These are phyloP conservation scores for Suillia variegata DNA, from an alignment of 2,888 invertebrate species.

Conservation along the genomic window DNA sequence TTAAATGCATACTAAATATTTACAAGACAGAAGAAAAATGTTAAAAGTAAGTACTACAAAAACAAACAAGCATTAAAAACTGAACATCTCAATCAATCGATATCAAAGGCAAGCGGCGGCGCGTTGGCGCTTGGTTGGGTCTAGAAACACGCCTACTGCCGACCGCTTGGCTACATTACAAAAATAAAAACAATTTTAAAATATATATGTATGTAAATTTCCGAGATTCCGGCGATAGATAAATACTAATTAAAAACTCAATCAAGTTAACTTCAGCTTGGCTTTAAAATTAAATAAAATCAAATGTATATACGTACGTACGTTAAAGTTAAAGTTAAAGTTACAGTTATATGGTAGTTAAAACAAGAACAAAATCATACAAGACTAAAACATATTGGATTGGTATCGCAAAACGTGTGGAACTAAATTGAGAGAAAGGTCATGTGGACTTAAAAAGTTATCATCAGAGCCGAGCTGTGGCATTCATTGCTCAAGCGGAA, in stretches of 20 bases:
- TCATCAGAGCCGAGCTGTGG: no score
- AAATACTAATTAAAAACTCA: conserved; percentile 6
- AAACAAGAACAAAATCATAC: no score
- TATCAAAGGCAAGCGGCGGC: no score
- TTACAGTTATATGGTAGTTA: no score
- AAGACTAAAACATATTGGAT: background rate
- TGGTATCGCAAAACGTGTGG: background rate
- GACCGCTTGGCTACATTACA: conserved; percentile 12
- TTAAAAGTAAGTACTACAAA: conserved; percentile 22
- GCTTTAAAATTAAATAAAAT: background rate
- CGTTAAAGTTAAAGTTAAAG: background rate
- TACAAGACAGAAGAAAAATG: conserved; percentile 26
- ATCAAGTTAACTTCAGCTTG: background rate
- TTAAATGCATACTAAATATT: conserved; percentile 32
- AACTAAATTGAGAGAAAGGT: background rate
- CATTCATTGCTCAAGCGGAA: no score
- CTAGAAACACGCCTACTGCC: conserved; percentile 25
- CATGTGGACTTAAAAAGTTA: no score
- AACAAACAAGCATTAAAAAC: conserved; percentile 23
- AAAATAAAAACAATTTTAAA: background rate
- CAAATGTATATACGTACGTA: background rate
- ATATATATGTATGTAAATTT: background rate
- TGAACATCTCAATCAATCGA: no score
- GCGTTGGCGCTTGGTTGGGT: no score
- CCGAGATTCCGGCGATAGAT: conserved; percentile 3